A percentile compares a stretch with the other conserved stretches of the same genome.
Conservation (phyloP, 2,888 invertebrate genomes). For the Pyrrhia umbra region DNA sequence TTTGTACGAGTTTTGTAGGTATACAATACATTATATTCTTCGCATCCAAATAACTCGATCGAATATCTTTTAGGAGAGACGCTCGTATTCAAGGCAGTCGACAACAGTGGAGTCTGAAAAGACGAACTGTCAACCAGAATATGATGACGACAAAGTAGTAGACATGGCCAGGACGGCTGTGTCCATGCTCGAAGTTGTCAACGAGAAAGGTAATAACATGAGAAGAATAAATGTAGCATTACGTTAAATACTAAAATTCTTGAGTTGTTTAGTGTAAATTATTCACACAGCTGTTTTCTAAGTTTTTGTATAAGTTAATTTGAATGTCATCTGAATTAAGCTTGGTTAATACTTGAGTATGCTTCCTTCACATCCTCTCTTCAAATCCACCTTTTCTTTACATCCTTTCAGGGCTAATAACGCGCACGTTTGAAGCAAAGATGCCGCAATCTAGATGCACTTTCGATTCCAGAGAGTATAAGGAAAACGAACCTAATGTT, state of each 20-base stretch:
- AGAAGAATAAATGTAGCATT: too few species aligned
- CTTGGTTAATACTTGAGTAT: too few species aligned
- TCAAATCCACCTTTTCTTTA: too few species aligned
- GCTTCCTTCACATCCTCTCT: too few species aligned
- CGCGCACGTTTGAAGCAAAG: constrained; percentile 65
- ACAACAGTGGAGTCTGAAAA: neutral
- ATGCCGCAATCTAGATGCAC: constrained; percentile 57
- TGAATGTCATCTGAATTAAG: too few species aligned
- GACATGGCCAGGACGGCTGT: constrained; percentile 66
- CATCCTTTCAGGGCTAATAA: constrained; percentile 64
- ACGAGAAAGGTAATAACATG: constrained; percentile 67
- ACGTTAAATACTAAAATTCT: too few species aligned
- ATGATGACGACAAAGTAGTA: neutral
- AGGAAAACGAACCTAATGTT: constrained; percentile 30
- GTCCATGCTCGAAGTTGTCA: constrained; percentile 69
- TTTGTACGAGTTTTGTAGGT: too few species aligned
- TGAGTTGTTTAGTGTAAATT: too few species aligned
- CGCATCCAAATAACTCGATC: too few species aligned
- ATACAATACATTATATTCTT: too few species aligned
- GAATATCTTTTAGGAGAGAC: neutral
- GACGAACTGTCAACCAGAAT: neutral
- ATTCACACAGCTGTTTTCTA: too few species aligned
- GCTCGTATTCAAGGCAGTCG: neutral
- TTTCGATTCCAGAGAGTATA: constrained; percentile 55
- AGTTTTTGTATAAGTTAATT: too few species aligned